phyloP scores from a whole-genome alignment of 2,888 invertebrate genomes.

The Antitype chi region DNA sequence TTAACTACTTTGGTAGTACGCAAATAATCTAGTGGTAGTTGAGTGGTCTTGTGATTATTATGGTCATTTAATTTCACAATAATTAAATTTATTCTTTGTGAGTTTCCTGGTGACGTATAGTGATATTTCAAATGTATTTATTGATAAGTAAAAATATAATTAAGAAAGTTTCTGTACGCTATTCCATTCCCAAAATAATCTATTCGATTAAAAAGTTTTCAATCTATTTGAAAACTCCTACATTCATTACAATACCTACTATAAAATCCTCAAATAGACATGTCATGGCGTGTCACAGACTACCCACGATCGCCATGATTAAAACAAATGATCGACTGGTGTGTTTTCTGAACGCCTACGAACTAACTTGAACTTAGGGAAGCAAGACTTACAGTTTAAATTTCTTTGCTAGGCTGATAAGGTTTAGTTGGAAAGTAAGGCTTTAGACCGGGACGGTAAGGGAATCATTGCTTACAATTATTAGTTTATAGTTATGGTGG shows the following conservation, averaged over 20 bases:
- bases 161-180: neutral
- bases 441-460: conserved; percentile 3
- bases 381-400: conserved; percentile 12
- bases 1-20: too few species aligned
- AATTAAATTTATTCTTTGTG: neutral
- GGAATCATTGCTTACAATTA: conserved; percentile 11
- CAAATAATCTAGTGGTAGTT: neutral
- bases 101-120: neutral
- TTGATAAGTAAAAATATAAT: too few species aligned
- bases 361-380: conserved; percentile 20
- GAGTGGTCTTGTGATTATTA: neutral
- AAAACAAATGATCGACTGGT: conserved; percentile 45
- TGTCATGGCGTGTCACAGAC: conserved; percentile 42
- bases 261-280: conserved; percentile 49
- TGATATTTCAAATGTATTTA: too few species aligned
- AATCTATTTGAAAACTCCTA: conserved; percentile 28
- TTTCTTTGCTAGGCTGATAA: neutral
- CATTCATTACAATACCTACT: conserved; percentile 44
- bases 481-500: neutral
- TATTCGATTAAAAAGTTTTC: neutral
- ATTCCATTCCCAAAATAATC: neutral
- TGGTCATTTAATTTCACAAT: neutral
- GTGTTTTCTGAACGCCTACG: conserved; percentile 47
- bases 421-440: conserved; percentile 35
- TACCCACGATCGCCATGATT: conserved; percentile 46